Evolutionary conservation across 2,888 invertebrate species (phyloP).

Genomic region (Seladonia tumulorum): DNA sequence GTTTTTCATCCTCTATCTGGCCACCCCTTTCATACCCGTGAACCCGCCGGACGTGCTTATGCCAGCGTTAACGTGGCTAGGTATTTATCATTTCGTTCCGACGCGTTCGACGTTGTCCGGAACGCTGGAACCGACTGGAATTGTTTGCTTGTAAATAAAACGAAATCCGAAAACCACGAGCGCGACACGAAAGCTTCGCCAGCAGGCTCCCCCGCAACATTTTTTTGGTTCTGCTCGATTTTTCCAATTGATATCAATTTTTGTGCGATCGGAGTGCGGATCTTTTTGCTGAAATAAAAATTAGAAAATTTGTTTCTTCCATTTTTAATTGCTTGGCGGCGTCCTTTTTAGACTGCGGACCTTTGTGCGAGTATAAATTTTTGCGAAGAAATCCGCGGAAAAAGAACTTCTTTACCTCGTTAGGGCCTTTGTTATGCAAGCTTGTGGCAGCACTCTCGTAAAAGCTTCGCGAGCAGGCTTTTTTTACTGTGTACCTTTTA

Average conservation of each 20-base stretch:
- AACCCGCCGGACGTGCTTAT: constrained; percentile 85
- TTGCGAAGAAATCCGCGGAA: background rate
- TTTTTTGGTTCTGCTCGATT: background rate
- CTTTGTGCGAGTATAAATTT: background rate
- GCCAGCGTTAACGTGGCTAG: constrained; percentile 93
- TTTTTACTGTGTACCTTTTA: background rate
- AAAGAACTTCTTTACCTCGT: background rate
- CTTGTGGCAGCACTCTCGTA: background rate
- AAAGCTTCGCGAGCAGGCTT: background rate
- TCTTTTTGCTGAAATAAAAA: background rate
- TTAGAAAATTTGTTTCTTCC: background rate
- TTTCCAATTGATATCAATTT: background rate
- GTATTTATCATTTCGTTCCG: constrained; percentile 69
- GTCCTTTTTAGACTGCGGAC: background rate
- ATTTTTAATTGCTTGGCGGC: background rate
- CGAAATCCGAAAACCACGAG: background rate
- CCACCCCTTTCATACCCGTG: constrained; percentile 91
- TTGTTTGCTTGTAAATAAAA: background rate
- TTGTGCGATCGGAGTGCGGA: background rate
- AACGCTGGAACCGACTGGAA: background rate
- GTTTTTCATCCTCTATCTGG: constrained; percentile 93
- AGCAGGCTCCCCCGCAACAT: background rate
- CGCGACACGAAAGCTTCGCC: background rate
- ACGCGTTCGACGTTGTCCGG: background rate
- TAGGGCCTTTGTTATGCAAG: background rate